A percentile compares a stretch with the other conserved stretches of the same genome.
Conservation (phyloP, 2,888 invertebrate genomes). For the Campoplex nolae region DNA sequence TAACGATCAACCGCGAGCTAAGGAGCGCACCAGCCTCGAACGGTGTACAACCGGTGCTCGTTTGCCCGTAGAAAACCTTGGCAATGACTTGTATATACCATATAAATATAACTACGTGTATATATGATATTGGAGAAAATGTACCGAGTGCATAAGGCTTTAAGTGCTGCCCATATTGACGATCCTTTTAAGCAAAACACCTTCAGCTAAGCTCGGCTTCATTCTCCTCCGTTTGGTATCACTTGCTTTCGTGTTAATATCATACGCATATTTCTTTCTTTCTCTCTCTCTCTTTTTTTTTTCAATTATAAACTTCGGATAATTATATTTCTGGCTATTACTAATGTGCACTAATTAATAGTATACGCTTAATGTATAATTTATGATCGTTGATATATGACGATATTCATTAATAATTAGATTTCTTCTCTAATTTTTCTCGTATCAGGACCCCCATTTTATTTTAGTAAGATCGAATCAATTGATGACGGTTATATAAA, state of each 20-base stretch:
- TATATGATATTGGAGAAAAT: slow-evolving; percentile 1
- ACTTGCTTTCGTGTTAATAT: background rate
- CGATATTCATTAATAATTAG: background rate
- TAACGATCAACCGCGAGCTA: slow-evolving; percentile 72
- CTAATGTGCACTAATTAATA: background rate
- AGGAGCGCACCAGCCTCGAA: slow-evolving; percentile 70
- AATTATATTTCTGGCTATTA: background rate
- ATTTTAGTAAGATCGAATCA: background rate
- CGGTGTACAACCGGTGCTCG: slow-evolving; percentile 65
- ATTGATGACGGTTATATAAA: background rate
- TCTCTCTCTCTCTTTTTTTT: no score
- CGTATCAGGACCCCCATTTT: background rate
- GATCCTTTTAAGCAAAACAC: slow-evolving; percentile 36
- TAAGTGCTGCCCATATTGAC: slow-evolving; percentile 20
- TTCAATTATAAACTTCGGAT: no score
- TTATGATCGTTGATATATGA: background rate
- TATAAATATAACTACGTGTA: slow-evolving; percentile 18
- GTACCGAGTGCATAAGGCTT: background rate
- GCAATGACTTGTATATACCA: slow-evolving; percentile 71
- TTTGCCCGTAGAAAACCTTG: slow-evolving; percentile 75
- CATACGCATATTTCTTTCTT: background rate
- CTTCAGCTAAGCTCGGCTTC: slow-evolving; percentile 17
- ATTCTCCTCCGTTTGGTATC: background rate
- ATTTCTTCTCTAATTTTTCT: background rate
- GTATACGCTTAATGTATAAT: background rate